Percentiles rank a stretch among this genome's conserved stretches.
phyloP scores from a whole-genome alignment of 2,888 invertebrate species.

The Cephus sareptanus region DNA sequence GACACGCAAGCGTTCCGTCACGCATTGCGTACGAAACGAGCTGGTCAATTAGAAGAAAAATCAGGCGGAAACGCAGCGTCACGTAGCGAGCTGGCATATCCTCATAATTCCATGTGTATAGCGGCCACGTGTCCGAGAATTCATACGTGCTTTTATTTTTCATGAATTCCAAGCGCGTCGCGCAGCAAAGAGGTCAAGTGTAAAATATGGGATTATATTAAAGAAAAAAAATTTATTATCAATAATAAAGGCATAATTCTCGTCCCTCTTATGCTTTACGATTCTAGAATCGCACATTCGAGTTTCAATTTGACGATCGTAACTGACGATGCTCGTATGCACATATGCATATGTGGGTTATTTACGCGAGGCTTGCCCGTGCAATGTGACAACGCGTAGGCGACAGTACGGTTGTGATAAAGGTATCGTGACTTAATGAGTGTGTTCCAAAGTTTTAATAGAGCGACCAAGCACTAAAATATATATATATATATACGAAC shows the following conservation, averaged over 20 bases:
- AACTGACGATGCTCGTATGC: background rate
- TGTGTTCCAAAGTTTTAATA: background rate
- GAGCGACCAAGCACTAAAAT: background rate
- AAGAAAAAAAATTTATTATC: background rate
- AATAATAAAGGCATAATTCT: background rate
- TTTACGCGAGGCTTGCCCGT: background rate
- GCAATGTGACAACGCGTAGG: background rate
- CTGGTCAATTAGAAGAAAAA: background rate
- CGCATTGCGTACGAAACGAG: background rate
- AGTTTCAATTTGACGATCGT: background rate
- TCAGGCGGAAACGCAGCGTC: background rate
- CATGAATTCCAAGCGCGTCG: background rate
- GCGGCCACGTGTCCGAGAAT: background rate
- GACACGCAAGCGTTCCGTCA: background rate
- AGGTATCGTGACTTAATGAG: background rate
- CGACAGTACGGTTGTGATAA: background rate
- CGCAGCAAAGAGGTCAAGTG: background rate
- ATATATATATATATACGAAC: background rate
- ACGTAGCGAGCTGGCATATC: background rate
- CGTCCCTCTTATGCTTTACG: background rate
- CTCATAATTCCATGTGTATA: background rate
- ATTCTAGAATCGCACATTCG: background rate
- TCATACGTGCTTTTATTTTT: background rate
- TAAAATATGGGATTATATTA: background rate
- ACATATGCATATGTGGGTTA: background rate